phyloP scores from a whole-genome alignment of 2,797 vertebrate genomes.

The Poliocrania exsul region DNA sequence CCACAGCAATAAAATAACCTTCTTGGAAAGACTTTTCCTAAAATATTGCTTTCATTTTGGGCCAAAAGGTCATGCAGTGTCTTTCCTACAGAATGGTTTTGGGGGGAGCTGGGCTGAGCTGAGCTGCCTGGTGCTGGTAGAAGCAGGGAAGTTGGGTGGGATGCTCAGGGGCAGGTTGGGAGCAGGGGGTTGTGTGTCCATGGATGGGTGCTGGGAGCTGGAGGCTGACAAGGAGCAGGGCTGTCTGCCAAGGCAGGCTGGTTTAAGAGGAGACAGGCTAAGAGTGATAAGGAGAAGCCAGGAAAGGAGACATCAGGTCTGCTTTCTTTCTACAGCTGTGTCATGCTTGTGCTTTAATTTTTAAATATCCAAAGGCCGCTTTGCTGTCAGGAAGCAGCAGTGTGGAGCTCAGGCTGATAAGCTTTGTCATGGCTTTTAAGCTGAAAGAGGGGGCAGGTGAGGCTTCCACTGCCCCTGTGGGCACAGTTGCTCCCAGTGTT shows the following conservation, averaged over 20 bases:
- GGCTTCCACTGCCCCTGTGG: not conserved
- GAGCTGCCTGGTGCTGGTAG: not conserved
- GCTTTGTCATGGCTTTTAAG: not conserved
- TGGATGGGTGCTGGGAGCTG: too few species aligned
- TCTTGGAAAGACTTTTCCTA: not conserved
- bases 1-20: not conserved
- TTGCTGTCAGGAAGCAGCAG: not conserved
- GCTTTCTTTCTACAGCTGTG: not conserved
- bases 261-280: not conserved
- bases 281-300: not conserved
- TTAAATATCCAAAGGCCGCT: not conserved
- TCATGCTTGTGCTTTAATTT: not conserved
- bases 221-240: not conserved
- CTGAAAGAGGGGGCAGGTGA: not conserved
- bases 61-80: not conserved
- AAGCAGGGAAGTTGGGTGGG: not conserved
- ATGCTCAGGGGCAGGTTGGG: not conserved
- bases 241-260: not conserved
- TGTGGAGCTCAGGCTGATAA: not conserved
- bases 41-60: not conserved
- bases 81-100: not conserved
- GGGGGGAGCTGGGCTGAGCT: not conserved
- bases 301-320: not conserved
- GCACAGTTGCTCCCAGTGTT: rapidly evolving
- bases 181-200: too few species aligned